Conservation (phyloP, 2,113 vertebrate species). For the Tapirus terrestris region DNA sequence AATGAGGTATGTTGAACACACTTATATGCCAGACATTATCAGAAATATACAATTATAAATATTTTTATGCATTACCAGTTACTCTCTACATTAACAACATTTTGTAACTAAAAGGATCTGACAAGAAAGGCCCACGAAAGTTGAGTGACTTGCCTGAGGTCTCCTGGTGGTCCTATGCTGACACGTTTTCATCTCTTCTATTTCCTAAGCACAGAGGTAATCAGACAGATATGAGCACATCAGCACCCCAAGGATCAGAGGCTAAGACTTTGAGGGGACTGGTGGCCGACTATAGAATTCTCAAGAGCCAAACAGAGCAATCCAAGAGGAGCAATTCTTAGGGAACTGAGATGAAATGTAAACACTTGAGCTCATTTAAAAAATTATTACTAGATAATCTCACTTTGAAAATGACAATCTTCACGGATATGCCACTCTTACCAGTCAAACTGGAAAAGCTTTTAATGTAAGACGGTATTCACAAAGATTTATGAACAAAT, state of each 20-base stretch:
- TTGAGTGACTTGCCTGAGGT: neutral
- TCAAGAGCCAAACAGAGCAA: neutral
- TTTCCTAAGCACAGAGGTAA: neutral
- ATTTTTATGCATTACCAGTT: neutral
- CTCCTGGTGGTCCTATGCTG: neutral
- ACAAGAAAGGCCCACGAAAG: neutral
- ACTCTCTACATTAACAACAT: neutral
- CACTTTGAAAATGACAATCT: neutral
- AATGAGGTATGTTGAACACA: neutral
- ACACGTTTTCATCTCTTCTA: neutral
- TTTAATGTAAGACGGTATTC: conserved; percentile 15
- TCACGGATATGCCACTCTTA: neutral
- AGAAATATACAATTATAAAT: neutral
- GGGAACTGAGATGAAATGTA: neutral
- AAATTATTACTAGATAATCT: neutral
- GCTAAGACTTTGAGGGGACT: neutral
- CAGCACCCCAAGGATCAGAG: neutral
- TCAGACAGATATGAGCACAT: neutral
- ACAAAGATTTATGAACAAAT: conserved; percentile 46
- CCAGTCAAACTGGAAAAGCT: neutral
- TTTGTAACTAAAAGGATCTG: neutral
- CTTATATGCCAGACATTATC: neutral
- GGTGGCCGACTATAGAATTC: neutral
- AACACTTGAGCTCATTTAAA: neutral
- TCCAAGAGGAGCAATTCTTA: neutral